Base-by-base conservation (phyloP, 1,140 invertebrate genomes). In the Globodera ellingtonae region DNA sequence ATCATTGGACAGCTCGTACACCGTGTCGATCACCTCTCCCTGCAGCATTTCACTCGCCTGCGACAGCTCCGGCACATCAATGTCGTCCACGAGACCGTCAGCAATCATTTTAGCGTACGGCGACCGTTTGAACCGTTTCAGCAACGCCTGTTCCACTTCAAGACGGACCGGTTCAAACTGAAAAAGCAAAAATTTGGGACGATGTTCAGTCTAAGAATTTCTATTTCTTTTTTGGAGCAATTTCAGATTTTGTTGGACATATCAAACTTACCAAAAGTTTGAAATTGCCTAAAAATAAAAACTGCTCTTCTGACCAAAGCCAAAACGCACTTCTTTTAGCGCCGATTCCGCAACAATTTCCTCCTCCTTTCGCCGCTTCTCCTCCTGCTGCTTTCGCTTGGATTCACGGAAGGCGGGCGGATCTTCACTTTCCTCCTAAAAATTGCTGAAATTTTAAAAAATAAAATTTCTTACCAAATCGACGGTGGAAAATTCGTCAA, bases 401-500 rank as follows among this genome's bases (percentile, higher is more conserved):
- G 82, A 74, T 18, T 71, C 87, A 52, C 83, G 81, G 75, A 82
- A 88, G 8, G 87, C 86, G 48, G 87, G 87, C 0, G 87, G 87
- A 81, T 88, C 87, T 79, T 89, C 87, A 50, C 79, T 79, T 67
- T 89, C 81, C 81, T 88, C 88, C 84, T 85, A 18, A 70, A 80
- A 83, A 47, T 77, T 3, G 48, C 6, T 9, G 24, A 21, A 46
- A 52, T 35, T 70, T 21, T 8, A 82, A n/a, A 82, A n/a, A 47
- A 77, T 24, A 21, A 24, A 82, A 35, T 75, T 48, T 15, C 82
- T 35, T 89, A 98, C 96, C 74, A 99, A 91, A 90, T 99, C 96
- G 6, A 98, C 94, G 0, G 93, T 94, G 93, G 97, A 95, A 89
- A 99, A 99, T 91, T 99, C 96, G 82, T 98, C 95, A 8, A 98